phyloP scores from a whole-genome alignment of 2,888 invertebrate species.

The Dryococelus australis region DNA sequence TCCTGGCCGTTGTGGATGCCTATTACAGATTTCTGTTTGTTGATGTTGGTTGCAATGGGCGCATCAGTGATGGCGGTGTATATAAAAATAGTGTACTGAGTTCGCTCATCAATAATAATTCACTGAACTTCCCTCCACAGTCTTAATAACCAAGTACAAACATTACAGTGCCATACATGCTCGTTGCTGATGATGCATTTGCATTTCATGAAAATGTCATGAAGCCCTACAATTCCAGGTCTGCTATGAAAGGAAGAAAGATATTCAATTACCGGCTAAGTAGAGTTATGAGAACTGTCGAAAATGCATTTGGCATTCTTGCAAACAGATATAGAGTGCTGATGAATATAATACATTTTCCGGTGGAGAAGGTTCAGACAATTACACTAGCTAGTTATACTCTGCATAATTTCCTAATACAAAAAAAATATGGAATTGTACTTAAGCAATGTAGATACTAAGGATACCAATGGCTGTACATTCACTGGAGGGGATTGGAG shows the following conservation, averaged over 20 bases:
- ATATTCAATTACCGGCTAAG: too few species aligned
- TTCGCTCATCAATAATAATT: too few species aligned
- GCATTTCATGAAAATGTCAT: background rate
- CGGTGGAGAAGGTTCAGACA: background rate
- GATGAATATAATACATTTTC: background rate
- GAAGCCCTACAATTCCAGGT: background rate
- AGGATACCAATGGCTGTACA: background rate
- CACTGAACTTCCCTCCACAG: background rate
- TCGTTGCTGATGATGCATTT: background rate
- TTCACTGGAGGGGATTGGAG: background rate
- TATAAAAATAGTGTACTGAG: too few species aligned
- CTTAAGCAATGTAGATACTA: background rate
- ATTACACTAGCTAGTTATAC: constrained; percentile 3
- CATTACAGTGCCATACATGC: background rate
- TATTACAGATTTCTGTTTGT: background rate
- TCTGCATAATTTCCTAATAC: background rate
- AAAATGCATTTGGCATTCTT: background rate
- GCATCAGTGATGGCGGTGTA: too few species aligned
- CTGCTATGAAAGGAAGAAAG: background rate
- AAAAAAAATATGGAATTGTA: background rate
- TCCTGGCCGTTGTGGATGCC: background rate
- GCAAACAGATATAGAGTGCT: background rate
- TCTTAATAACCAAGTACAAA: background rate
- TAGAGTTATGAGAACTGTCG: background rate
- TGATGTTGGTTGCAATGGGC: background rate